These are phyloP conservation scores for Piscicola geometra DNA, from an alignment of 2,888 invertebrate species.

Conservation along the genomic window DNA sequence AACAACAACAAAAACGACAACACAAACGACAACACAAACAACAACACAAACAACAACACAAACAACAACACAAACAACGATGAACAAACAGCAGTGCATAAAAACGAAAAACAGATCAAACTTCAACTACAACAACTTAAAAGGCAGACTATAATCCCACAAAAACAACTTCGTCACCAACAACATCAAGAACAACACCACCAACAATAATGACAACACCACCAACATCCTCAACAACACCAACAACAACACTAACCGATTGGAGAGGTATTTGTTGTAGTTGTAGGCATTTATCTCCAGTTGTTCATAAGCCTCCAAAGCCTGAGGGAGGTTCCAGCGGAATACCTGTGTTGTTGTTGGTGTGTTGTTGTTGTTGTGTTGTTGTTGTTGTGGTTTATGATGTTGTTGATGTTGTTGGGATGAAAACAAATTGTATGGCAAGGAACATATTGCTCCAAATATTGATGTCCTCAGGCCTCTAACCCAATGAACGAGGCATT, in stretches of 20 bases:
- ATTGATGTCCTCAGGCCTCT: too few species aligned
- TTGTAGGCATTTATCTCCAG: constrained; percentile 62
- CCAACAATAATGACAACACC: not conserved
- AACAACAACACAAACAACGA: constrained; percentile 1
- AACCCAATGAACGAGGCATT: too few species aligned
- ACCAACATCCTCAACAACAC: not conserved
- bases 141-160: not conserved
- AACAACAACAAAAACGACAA: not conserved
- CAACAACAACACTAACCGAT: constrained; percentile 54
- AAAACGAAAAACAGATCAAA: not conserved
- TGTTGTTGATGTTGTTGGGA: not conserved
- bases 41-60: not conserved
- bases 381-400: constrained; percentile 2
- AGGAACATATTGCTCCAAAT: too few species aligned
- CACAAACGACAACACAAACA: not conserved
- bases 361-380: too few species aligned
- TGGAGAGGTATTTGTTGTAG: constrained; percentile 63
- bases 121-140: not conserved
- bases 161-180: not conserved
- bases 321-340: constrained; percentile 68
- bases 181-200: not conserved
- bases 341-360: too few species aligned
- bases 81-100: not conserved
- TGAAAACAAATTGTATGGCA: too few species aligned
- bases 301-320: constrained; percentile 64